These are phyloP conservation scores for Cathartes aura DNA, from an alignment of 2,113 vertebrate genomes.

Conservation along the genomic window DNA sequence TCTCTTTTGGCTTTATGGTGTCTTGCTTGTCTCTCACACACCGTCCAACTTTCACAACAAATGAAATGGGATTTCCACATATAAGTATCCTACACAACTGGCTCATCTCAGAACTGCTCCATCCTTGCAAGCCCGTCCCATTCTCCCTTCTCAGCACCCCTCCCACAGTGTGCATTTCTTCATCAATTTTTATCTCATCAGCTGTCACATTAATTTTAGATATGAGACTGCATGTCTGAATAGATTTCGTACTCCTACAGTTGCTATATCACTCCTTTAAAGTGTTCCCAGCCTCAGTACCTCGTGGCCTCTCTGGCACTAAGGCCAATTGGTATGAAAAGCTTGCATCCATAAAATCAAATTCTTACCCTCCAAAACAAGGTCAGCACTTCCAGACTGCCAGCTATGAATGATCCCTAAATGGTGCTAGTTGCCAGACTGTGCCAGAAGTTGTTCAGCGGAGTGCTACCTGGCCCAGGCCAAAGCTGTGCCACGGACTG, in stretches of 20 bases:
- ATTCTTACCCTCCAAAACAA: background rate
- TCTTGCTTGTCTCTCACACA: background rate
- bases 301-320: background rate
- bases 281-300: background rate
- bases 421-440: background rate
- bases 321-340: background rate
- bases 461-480: background rate
- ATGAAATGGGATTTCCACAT: background rate
- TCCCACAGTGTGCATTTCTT: background rate
- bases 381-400: background rate
- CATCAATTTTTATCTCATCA: background rate
- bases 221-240: background rate
- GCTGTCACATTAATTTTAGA: background rate
- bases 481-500: background rate
- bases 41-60: background rate
- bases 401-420: background rate
- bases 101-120: background rate
- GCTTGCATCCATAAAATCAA: background rate
- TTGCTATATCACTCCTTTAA: background rate
- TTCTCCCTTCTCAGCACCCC: background rate
- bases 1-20: background rate
- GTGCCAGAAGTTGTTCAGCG: background rate
- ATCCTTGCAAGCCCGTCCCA: background rate
- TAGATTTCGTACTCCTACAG: background rate
- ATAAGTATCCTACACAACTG: background rate